Percentiles rank a stretch among this genome's conserved stretches.
Evolutionary conservation across 2,113 vertebrate species (phyloP).

Genomic region (Cyanoliseus patagonus): DNA sequence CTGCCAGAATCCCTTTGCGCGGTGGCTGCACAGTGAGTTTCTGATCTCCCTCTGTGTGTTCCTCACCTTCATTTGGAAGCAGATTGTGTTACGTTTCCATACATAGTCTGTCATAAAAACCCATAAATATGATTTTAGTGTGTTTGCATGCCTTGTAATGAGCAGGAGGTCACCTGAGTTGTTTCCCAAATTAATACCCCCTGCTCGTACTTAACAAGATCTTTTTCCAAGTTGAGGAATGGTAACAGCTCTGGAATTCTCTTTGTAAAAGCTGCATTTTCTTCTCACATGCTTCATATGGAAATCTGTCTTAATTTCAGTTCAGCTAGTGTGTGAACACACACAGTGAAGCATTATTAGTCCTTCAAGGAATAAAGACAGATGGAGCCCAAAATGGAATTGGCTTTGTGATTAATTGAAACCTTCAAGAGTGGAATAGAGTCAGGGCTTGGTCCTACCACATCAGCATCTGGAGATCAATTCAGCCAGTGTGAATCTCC

Average conservation of each 20-base stretch:
- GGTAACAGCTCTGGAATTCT: constrained; percentile 36
- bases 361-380: constrained; percentile 74
- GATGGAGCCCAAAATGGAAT: constrained; percentile 74
- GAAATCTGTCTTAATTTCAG: constrained; percentile 76
- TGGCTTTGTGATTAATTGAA: constrained; percentile 75
- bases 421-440: constrained; percentile 64
- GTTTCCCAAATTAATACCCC: constrained; percentile 25
- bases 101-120: neutral
- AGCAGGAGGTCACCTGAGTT: neutral
- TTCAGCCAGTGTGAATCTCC: neutral
- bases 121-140: neutral
- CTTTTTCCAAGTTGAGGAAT: constrained; percentile 38
- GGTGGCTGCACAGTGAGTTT: rapidly evolving
- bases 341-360: constrained; percentile 71
- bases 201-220: constrained; percentile 48
- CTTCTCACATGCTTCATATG: constrained; percentile 58
- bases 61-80: neutral
- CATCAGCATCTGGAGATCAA: neutral
- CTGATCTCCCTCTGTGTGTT: neutral
- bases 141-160: neutral
- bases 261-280: constrained; percentile 54
- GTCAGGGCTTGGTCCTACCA: constrained; percentile 42
- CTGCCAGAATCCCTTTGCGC: neutral
- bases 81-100: neutral
- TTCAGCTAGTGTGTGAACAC: constrained; percentile 72